Conservation (phyloP, 2,113 vertebrate genomes). For the Strix aluco region DNA sequence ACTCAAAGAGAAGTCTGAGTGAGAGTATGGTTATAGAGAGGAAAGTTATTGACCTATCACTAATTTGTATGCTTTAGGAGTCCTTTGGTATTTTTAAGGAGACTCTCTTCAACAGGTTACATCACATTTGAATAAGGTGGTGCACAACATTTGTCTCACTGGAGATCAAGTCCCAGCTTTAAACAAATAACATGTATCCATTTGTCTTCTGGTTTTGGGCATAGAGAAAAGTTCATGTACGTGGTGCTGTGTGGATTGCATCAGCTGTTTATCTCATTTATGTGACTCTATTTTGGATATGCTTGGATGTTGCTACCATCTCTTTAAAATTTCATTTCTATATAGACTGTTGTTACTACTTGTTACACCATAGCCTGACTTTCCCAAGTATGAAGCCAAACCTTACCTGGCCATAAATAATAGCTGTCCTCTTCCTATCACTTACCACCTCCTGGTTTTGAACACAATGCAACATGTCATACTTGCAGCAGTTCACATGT, state of each 20-base stretch:
- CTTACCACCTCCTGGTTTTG: background rate
- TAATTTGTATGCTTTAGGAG: background rate
- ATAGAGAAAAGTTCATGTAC: background rate
- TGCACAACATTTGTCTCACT: background rate
- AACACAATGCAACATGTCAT: background rate
- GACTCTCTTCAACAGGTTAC: background rate
- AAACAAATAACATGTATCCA: background rate
- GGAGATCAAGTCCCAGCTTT: background rate
- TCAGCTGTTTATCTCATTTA: background rate
- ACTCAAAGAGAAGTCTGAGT: background rate
- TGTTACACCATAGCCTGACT: background rate
- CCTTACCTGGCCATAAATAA: background rate
- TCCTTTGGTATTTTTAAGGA: background rate
- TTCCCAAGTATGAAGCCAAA: background rate
- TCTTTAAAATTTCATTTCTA: background rate
- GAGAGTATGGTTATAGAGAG: background rate
- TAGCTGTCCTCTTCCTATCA: background rate
- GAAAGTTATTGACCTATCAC: background rate
- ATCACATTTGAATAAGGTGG: background rate
- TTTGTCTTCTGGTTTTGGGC: background rate
- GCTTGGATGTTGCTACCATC: background rate
- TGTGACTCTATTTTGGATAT: background rate
- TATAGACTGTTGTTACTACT: background rate
- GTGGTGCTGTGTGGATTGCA: background rate
- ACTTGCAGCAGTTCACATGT: background rate